phyloP scores from a whole-genome alignment of 2,113 vertebrate genomes.

The Ardeotis arabs region DNA sequence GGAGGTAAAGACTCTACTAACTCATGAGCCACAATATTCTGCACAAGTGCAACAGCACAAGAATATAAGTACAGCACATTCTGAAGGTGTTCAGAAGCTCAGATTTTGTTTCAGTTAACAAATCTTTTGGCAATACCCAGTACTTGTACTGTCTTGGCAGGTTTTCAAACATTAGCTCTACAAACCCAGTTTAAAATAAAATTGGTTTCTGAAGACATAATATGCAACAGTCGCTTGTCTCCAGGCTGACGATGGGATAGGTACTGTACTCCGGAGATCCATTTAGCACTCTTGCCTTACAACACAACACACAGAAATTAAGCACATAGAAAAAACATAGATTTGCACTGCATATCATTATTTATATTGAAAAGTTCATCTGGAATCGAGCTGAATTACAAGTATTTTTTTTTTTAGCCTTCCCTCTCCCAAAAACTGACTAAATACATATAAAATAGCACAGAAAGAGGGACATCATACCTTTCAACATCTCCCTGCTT shows the following conservation, averaged over 20 bases:
- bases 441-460: not conserved
- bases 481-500: constrained; percentile 71
- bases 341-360: constrained; percentile 3
- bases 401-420: constrained; percentile 6
- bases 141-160: not conserved
- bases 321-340: not conserved
- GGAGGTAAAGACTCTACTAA: constrained; percentile 48
- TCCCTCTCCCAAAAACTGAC: constrained; percentile 21
- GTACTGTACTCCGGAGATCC: not conserved
- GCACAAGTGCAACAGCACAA: not conserved
- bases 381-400: not conserved
- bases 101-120: not conserved
- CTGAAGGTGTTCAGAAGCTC: not conserved
- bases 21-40: constrained; percentile 36
- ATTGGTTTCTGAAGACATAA: not conserved
- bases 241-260: constrained; percentile 17
- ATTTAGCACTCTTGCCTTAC: not conserved
- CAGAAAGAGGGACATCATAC: constrained; percentile 61
- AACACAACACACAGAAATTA: not conserved
- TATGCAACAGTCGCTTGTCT: not conserved
- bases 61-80: not conserved
- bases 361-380: constrained; percentile 19
- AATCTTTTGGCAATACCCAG: not conserved
- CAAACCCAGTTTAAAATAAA: constrained; percentile 20
- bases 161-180: not conserved